Evolutionary conservation across 2,888 invertebrate species (phyloP).

Genomic region (Aspidiotus destructor): DNA sequence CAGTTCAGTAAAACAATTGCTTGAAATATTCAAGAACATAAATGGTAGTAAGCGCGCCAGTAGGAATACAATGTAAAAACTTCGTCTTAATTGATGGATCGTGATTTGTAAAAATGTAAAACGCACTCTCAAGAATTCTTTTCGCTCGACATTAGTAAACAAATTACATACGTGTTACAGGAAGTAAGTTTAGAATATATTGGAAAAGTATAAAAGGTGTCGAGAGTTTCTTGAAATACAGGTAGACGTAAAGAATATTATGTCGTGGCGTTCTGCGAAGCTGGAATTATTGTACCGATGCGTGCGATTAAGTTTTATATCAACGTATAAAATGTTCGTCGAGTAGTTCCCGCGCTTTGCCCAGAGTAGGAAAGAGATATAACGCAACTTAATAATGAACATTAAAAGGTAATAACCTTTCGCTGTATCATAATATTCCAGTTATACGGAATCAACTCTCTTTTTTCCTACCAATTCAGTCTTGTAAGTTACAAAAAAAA

Average conservation of each 20-base stretch:
- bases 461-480: conserved; percentile 5
- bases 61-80: too few relatives aligned
- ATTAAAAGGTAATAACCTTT: conserved; percentile 31
- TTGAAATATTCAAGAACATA: too few relatives aligned
- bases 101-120: too few relatives aligned
- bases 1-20: too few relatives aligned
- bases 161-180: conserved; percentile 25
- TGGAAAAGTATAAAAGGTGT: conserved; percentile 21
- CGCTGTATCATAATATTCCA: conserved; percentile 23
- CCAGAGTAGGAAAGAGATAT: background rate
- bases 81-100: too few relatives aligned
- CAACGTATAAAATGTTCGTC: background rate
- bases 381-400: background rate
- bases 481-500: too few relatives aligned
- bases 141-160: conserved; percentile 21
- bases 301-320: background rate
- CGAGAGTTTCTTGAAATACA: conserved; percentile 29
- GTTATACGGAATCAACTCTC: conserved; percentile 31
- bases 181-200: conserved; percentile 16
- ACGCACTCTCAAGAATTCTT: background rate
- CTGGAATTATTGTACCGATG: conserved; percentile 18
- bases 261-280: conserved; percentile 13
- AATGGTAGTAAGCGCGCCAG: too few relatives aligned
- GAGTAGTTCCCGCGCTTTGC: background rate
- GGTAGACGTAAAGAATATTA: conserved; percentile 17